Evolutionary conservation across 2,888 invertebrate genomes (phyloP).

Genomic region (Drepanosiphum platanoidis): DNA sequence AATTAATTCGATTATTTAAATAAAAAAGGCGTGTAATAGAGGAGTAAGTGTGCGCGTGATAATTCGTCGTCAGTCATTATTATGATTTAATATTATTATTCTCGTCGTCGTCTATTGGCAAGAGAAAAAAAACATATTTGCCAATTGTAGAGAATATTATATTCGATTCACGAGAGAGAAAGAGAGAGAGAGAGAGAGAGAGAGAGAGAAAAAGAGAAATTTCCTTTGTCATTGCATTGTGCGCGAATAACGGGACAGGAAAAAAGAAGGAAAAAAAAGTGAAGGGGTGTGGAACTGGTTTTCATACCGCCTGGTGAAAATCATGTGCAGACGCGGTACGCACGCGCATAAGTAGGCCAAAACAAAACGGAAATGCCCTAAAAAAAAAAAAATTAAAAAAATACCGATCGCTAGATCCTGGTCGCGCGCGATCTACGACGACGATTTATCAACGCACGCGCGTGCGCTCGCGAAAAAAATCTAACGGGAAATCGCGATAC

Average conservation of each 20-base stretch:
- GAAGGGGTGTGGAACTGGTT: conserved; percentile 62
- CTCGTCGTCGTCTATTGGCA: background rate
- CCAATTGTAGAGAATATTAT: conserved; percentile 24
- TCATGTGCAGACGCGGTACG: conserved; percentile 55
- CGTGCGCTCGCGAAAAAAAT: no score
- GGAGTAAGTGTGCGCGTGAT: no score
- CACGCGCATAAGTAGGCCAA: conserved; percentile 56
- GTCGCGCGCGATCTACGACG: background rate
- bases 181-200: background rate
- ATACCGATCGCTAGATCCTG: conserved; percentile 38
- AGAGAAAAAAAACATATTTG: conserved; percentile 47
- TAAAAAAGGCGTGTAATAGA: background rate
- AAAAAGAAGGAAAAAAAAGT: conserved; percentile 54
- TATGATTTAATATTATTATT: background rate
- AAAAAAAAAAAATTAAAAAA: conserved; percentile 38
- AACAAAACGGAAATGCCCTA: conserved; percentile 61
- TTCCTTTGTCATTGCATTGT: conserved; percentile 59
- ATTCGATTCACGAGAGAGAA: conserved; percentile 11
- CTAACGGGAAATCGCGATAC: background rate
- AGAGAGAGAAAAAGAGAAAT: conserved; percentile 53
- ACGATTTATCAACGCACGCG: no score
- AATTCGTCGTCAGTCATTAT: background rate
- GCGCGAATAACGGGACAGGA: conserved; percentile 62
- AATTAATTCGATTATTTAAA: conserved; percentile 18
- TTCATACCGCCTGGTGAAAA: conserved; percentile 61